Conservation (phyloP, 2,888 invertebrate genomes). For the Eurytoma adleriae region DNA sequence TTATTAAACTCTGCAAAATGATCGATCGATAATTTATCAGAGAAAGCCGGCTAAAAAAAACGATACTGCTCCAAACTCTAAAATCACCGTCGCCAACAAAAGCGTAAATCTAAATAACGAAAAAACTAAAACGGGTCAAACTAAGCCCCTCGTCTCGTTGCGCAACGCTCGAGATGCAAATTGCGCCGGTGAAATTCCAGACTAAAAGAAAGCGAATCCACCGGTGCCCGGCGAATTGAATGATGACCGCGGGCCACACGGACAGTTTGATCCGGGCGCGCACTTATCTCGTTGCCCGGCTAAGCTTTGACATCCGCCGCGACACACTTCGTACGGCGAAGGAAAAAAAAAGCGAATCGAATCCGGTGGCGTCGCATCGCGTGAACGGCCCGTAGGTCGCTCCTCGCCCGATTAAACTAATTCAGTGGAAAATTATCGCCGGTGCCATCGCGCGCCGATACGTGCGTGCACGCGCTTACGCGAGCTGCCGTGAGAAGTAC, state of each 20-base stretch:
- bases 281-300: slow-evolving; percentile 9
- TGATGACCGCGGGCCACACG: neutral
- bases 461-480: neutral
- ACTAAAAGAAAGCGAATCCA: neutral
- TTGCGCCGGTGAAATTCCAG: slow-evolving; percentile 1
- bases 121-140: too few species aligned
- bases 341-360: neutral
- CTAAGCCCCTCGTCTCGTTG: neutral
- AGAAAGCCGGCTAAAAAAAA: too few species aligned
- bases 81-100: too few species aligned
- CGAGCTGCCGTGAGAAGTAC: slow-evolving; percentile 2
- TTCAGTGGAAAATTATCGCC: slow-evolving; percentile 19
- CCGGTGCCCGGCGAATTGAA: slow-evolving; percentile 4
- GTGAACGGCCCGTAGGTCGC: too few species aligned
- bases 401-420: slow-evolving; percentile 5
- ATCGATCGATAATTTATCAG: too few species aligned
- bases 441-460: neutral
- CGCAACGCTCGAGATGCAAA: neutral
- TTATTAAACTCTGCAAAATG: too few species aligned
- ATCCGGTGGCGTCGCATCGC: slow-evolving; percentile 2
- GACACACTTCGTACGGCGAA: slow-evolving; percentile 17
- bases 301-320: slow-evolving; percentile 48
- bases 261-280: neutral
- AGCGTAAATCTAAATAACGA: too few species aligned
- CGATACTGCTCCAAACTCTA: too few species aligned